phyloP scores from a whole-genome alignment of 2,797 vertebrate genomes.

The Lithobates pipiens region DNA sequence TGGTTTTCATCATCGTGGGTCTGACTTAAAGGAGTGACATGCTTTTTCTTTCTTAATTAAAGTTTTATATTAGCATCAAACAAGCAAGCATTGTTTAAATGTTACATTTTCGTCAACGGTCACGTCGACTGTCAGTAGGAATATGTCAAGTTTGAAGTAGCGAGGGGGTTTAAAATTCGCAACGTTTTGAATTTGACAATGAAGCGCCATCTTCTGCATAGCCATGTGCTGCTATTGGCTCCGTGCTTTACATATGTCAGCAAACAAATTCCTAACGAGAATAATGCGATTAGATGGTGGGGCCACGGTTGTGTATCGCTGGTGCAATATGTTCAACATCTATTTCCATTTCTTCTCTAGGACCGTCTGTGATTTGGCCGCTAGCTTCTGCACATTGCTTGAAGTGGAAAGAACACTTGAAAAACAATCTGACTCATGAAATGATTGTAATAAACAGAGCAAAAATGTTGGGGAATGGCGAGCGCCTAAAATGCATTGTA shows the following conservation, averaged over 20 bases:
- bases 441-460: too few species aligned
- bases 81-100: conserved; percentile 1
- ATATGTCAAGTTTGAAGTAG: conserved; percentile 39
- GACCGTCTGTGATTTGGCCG: background rate
- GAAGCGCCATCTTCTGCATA: background rate
- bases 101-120: conserved; percentile 25
- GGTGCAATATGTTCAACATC: background rate
- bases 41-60: conserved; percentile 56
- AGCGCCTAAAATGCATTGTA: too few species aligned
- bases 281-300: conserved; percentile 3
- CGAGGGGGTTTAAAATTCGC: conserved; percentile 19
- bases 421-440: background rate
- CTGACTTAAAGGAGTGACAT: conserved; percentile 41
- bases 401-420: background rate
- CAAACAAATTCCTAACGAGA: background rate
- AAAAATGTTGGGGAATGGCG: too few species aligned
- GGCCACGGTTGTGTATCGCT: background rate
- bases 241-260: background rate
- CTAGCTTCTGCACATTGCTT: background rate
- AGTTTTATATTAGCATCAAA: background rate
- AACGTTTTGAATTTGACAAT: background rate
- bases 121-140: conserved; percentile 39
- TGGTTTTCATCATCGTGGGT: conserved; percentile 50
- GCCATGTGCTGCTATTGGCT: conserved; percentile 12
- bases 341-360: background rate